phyloP scores from a whole-genome alignment of 1,140 invertebrate species.

The Olivierus martensii region DNA sequence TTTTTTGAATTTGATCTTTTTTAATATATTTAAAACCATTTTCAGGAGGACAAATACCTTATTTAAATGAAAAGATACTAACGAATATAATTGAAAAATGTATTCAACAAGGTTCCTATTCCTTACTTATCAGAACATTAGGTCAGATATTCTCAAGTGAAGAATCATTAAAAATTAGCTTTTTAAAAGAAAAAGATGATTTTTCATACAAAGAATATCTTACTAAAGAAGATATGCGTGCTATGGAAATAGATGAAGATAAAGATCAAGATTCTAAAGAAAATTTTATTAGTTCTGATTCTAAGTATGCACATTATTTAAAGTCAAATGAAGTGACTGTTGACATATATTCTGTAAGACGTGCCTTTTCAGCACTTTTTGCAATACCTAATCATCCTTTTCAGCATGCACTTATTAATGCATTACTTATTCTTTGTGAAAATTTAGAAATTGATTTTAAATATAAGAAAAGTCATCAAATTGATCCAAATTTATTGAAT shows the following conservation, averaged over 20 bases:
- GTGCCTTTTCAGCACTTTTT: constrained; percentile 45
- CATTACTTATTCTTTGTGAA: constrained; percentile 54
- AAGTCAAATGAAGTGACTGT: constrained; percentile 25
- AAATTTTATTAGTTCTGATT: not conserved
- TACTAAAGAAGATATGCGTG: constrained; percentile 50
- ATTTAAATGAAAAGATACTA: constrained; percentile 48
- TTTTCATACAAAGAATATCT: constrained; percentile 27
- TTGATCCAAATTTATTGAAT: constrained; percentile 43
- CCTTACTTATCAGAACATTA: constrained; percentile 48
- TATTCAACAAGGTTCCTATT: constrained; percentile 43
- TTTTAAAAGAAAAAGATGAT: constrained; percentile 33
- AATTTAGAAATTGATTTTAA: constrained; percentile 57
- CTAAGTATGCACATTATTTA: not conserved
- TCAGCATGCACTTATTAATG: constrained; percentile 60
- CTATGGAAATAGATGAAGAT: constrained; percentile 60
- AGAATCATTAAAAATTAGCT: constrained; percentile 52
- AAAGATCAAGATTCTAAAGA: constrained; percentile 57
- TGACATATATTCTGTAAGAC: constrained; percentile 40
- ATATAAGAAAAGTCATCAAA: constrained; percentile 36
- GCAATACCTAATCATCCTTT: constrained; percentile 39
- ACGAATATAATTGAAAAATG: constrained; percentile 49
- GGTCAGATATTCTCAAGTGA: constrained; percentile 55
- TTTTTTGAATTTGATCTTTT: too few species aligned
- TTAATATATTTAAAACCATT: too few species aligned
- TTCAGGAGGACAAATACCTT: not conserved